Base-by-base conservation (phyloP, 2,113 vertebrate species). In the Seriola rivoliana region DNA sequence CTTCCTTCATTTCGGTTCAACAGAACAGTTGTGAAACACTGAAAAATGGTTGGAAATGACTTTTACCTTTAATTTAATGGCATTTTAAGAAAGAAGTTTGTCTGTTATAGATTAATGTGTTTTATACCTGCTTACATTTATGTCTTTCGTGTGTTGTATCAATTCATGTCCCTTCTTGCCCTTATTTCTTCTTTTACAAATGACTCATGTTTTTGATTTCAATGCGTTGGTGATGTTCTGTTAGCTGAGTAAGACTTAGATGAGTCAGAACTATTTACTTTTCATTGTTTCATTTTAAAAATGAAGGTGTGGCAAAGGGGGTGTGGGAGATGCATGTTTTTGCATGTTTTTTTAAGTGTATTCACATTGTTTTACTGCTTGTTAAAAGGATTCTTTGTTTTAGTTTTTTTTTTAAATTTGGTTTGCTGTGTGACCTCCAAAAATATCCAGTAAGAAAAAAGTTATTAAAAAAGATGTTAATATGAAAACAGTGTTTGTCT, bases 381-480 rank as follows among this genome's bases (percentile, higher is more conserved):
- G 8, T 66, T 50, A 4, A 65, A 71, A 19, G 23, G 2, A 11
- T 19, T 10, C 6, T 62, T 46, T 42, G 8, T 2, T 42, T 36
- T 4, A 36, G 4, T 36, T 36, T 36, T 36, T 59, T 0, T 57
- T 42, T 55, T 25, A 0, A 25, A 42, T 64, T 65, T 42, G 8
- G 8, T 75, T 66, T 74, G 65, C 21, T 68, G 36, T 32, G 25
- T 76, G 11, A 1, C 23, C 34, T 76, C 52, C 14, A 57, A 72
- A 64, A 77, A 70, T 36, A 48, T 66, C 21, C 23, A 44, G 60
- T 13, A 78, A 84, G 9, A 38, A 59, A 75, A 71, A 48, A 21
- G 21, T 38, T 13, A 91, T 87, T 85, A 81, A 81, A 91, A 84
- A 19, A 8, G 4, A 72, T 54, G 29, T 76, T 36, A 17, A 58